These are phyloP conservation scores for Anarsia innoxiella DNA, from an alignment of 2,888 invertebrate species.

Conservation along the genomic window DNA sequence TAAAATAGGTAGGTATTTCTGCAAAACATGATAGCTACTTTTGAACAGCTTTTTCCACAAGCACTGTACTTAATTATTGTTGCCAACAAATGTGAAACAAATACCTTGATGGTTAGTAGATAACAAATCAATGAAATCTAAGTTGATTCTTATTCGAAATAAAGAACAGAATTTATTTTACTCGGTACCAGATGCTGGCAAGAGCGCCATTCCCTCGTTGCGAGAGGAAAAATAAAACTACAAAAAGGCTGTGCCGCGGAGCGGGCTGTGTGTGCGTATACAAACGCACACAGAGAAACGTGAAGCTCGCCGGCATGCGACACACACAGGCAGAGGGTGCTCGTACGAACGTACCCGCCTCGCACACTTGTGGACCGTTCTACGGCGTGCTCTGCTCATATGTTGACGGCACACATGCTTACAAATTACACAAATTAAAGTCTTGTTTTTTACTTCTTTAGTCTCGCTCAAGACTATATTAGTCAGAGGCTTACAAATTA, in stretches of 20 bases:
- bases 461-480: conserved; percentile 6
- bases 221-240: conserved; percentile 68
- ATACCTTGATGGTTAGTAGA: no score
- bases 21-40: no score
- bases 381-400: no score
- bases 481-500: conserved; percentile 7
- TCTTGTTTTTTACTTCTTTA: conserved; percentile 13
- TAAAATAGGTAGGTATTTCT: no score
- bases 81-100: no score
- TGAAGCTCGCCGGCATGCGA: conserved; percentile 29
- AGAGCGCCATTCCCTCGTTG: conserved; percentile 41
- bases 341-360: not conserved
- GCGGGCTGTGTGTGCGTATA: conserved; percentile 49
- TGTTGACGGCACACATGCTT: conserved; percentile 29
- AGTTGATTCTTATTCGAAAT: conserved; percentile 21
- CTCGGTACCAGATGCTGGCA: conserved; percentile 28
- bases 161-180: no score
- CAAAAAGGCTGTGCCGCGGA: conserved; percentile 61
- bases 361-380: no score
- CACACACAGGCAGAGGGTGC: not conserved
- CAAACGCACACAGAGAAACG: conserved; percentile 35
- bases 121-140: no score
- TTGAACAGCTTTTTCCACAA: no score
- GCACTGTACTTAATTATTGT: no score
- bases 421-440: conserved; percentile 23